Evolutionary conservation across 1,140 invertebrate species (phyloP).

Genomic region (Drosophila teissieri): DNA sequence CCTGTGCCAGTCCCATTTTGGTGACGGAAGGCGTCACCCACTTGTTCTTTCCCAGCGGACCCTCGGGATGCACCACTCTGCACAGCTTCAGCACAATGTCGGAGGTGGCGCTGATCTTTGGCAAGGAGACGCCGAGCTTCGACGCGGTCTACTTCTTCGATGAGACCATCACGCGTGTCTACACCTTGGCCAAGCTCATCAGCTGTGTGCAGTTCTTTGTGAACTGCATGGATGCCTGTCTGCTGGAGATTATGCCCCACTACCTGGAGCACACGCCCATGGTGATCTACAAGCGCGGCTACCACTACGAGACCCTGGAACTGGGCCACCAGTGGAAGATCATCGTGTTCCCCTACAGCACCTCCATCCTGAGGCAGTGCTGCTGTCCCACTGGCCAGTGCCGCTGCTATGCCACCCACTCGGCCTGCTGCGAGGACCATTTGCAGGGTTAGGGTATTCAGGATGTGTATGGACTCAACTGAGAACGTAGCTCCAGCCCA

Average conservation of each 20-base stretch:
- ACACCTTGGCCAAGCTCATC: slow-evolving; percentile 26
- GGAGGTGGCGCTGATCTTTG: slow-evolving; percentile 20
- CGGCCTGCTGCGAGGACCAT: slow-evolving; percentile 37
- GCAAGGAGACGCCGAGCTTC: slow-evolving; percentile 35
- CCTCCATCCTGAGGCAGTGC: slow-evolving; percentile 27
- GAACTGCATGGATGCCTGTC: slow-evolving; percentile 56
- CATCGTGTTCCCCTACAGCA: slow-evolving; percentile 52
- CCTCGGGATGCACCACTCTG: slow-evolving; percentile 50
- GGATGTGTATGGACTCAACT: not conserved
- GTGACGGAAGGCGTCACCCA: slow-evolving; percentile 52
- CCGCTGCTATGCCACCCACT: slow-evolving; percentile 17
- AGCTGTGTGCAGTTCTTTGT: slow-evolving; percentile 53
- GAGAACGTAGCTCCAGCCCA: no score
- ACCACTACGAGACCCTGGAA: slow-evolving; percentile 53
- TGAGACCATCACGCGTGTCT: slow-evolving; percentile 44
- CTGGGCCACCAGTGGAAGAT: slow-evolving; percentile 42
- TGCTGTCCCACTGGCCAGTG: slow-evolving; percentile 39
- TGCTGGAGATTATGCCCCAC: slow-evolving; percentile 47
- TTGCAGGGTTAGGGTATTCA: not conserved
- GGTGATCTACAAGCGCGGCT: slow-evolving; percentile 42
- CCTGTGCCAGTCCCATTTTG: slow-evolving; percentile 61
- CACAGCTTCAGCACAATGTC: slow-evolving; percentile 29
- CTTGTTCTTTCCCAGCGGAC: slow-evolving; percentile 49
- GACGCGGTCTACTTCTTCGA: slow-evolving; percentile 52
- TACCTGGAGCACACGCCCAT: slow-evolving; percentile 14